A percentile compares a stretch with the other conserved stretches of the same genome.
phyloP scores from a whole-genome alignment of 2,797 vertebrate species.

The Percopsis omiscomaycus region DNA sequence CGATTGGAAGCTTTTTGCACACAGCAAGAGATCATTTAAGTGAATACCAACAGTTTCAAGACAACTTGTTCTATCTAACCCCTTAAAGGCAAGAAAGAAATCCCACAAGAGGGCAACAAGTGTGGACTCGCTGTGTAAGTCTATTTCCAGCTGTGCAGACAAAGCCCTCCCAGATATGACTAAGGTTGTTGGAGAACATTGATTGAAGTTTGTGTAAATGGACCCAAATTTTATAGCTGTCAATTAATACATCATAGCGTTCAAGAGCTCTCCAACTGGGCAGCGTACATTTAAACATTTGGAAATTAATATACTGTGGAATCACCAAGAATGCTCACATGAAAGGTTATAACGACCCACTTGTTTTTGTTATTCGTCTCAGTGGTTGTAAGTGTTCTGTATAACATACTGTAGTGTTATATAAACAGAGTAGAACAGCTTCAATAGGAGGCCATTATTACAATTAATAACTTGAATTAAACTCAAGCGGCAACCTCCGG shows the following conservation, averaged over 20 bases:
- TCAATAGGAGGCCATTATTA: too few species aligned
- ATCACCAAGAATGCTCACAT: slow-evolving; percentile 64
- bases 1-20: slow-evolving; percentile 16
- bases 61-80: slow-evolving; percentile 9
- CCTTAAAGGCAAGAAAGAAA: slow-evolving; percentile 4
- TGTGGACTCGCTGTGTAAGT: slow-evolving; percentile 10
- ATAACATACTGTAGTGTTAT: slow-evolving; percentile 52
- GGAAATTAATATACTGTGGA: slow-evolving; percentile 41
- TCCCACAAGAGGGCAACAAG: slow-evolving; percentile 12
- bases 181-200: slow-evolving; percentile 19
- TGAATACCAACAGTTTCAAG: slow-evolving; percentile 22
- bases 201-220: slow-evolving; percentile 13
- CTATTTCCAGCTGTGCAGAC: slow-evolving; percentile 25
- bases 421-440: slow-evolving; percentile 49
- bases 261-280: slow-evolving; percentile 39
- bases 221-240: slow-evolving; percentile 35
- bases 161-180: slow-evolving; percentile 24
- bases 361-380: slow-evolving; percentile 58
- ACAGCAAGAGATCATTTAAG: slow-evolving; percentile 7
- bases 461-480: too few species aligned
- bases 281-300: slow-evolving; percentile 49
- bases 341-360: slow-evolving; percentile 60
- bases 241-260: slow-evolving; percentile 49
- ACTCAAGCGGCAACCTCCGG: too few species aligned
- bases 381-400: slow-evolving; percentile 56